Base-by-base conservation (phyloP, 2,797 vertebrate genomes). In the Girardinus metallicus region DNA sequence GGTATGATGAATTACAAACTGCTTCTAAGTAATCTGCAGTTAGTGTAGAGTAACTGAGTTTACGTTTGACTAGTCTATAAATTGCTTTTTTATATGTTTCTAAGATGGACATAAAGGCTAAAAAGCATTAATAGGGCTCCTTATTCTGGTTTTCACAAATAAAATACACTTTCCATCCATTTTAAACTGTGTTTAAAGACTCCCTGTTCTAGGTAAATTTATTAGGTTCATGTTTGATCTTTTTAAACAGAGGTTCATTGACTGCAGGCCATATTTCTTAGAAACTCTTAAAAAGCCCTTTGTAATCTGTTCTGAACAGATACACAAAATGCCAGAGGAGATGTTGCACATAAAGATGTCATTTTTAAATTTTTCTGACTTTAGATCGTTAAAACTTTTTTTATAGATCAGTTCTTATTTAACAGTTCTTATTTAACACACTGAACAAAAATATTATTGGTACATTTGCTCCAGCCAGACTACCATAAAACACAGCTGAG, bases 211-310 rank as follows among this genome's bases (percentile, higher is more conserved):
- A 15, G 29, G 62, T 23, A 36, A 64, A 64, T 10, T 36, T 64
- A 18, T 21, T 16, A 64, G 5, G 34, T 36, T 9, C 29, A 64
- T 18, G 34, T 64, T 36, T 36, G 3, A 64, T 64, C 62, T 36
- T 36, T 36, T 36, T 21, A 64, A 18, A 64, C 13, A 64, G 6
- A 62, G 6, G 34, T 21, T 36, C 0, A 0, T 36, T 36, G 62
- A 60, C 13, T 60, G 57, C 9, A 31, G 57, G 29, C 57, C 62
- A 64, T 64, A 64, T 64, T 64, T 36, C 62, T 64, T 64, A 64
- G 62, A 64, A 64, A 36, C 36, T 64, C 34, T 39, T 34, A 64
- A 36, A 39, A 31, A 21, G 62, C 8, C 34, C 62, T 39, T 64
- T 36, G 18, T 64, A 8, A 39, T 64, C 16, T 64, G 29, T 34